Percentiles rank a stretch among this genome's conserved stretches.
Evolutionary conservation across 92 coral and sea anemone species (phyloP).

Genomic region (Montipora capitata): DNA sequence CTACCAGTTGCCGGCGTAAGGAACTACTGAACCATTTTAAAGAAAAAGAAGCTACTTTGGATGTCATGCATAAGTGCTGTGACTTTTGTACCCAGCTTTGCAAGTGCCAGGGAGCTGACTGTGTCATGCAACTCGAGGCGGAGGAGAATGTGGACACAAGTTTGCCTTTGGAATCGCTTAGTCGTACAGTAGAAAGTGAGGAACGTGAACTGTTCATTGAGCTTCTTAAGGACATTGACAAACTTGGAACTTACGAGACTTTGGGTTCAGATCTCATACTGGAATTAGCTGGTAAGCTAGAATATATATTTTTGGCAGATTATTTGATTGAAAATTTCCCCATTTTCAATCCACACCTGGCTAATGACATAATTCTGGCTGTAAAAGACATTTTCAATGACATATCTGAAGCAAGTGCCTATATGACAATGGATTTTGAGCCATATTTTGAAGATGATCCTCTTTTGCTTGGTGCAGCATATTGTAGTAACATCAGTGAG

Average conservation of each 20-base stretch:
- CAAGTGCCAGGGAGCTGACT: conserved; percentile 8
- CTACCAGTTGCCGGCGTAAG: background rate
- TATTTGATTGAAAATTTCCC: conserved; percentile 13
- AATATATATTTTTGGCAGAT: background rate
- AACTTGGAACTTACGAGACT: conserved; percentile 28
- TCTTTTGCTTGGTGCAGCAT: conserved; percentile 30
- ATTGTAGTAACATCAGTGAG: background rate
- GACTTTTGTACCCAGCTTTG: conserved; percentile 50
- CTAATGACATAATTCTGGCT: background rate
- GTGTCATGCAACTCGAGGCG: background rate
- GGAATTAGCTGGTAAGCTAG: conserved; percentile 28
- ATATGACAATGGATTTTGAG: conserved; percentile 37
- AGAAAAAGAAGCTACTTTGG: conserved; percentile 17
- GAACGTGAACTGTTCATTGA: conserved; percentile 36
- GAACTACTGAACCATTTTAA: background rate
- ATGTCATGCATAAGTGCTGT: conserved; percentile 64
- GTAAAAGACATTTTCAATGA: conserved; percentile 31
- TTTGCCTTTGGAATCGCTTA: background rate
- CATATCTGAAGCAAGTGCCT: conserved; percentile 46
- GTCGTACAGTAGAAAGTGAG: background rate
- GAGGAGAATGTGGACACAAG: background rate
- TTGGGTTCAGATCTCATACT: conserved; percentile 38
- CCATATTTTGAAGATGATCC: conserved; percentile 68
- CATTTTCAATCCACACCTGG: conserved; percentile 16
- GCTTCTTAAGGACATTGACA: conserved; percentile 59